phyloP scores from a whole-genome alignment of 2,888 invertebrate species.

The Rhingia campestris region DNA sequence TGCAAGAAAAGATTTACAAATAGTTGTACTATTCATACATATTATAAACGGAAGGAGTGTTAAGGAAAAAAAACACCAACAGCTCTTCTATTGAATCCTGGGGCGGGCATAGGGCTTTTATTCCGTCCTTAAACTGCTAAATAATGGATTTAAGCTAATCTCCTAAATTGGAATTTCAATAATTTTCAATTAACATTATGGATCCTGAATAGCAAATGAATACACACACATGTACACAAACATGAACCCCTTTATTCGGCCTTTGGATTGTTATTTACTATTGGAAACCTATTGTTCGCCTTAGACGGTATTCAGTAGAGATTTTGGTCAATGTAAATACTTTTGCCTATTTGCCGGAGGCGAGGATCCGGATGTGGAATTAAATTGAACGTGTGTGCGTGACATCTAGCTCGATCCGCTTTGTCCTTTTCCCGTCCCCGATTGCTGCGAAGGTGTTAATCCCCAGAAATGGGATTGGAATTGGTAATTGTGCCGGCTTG shows the following conservation, averaged over 20 bases:
- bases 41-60: neutral
- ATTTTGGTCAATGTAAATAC: slow-evolving; percentile 54
- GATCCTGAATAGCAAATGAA: slow-evolving; percentile 51
- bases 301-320: slow-evolving; percentile 39
- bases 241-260: slow-evolving; percentile 22
- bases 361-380: slow-evolving; percentile 16
- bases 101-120: slow-evolving; percentile 26
- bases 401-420: slow-evolving; percentile 35
- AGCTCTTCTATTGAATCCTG: slow-evolving; percentile 26
- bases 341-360: neutral
- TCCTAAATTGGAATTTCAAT: slow-evolving; percentile 75
- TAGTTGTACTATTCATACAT: slow-evolving; percentile 30
- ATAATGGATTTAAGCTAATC: slow-evolving; percentile 73
- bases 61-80: neutral
- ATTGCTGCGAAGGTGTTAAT: slow-evolving; percentile 64
- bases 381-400: slow-evolving; percentile 62
- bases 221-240: neutral
- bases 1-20: slow-evolving; percentile 38
- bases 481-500: slow-evolving; percentile 55
- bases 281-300: slow-evolving; percentile 55
- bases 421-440: neutral
- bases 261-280: slow-evolving; percentile 54
- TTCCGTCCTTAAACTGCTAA: slow-evolving; percentile 54
- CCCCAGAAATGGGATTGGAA: slow-evolving; percentile 56
- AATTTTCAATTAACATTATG: slow-evolving; percentile 75